Evolutionary conservation across 64 coral and sea anemone genomes (phyloP).

Genomic region (Stichodactyla mertensii): DNA sequence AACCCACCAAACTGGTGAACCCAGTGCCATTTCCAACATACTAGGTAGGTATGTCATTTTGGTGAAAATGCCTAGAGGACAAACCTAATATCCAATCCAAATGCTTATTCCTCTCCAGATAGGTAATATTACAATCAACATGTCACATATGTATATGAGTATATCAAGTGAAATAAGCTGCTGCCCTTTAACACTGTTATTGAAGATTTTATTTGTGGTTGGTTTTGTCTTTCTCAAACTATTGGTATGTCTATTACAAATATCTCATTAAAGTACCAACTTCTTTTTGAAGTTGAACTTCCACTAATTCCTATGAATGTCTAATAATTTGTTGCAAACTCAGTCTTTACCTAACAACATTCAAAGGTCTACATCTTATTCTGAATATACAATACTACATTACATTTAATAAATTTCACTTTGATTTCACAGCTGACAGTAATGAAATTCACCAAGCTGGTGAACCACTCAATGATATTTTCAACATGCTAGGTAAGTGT

Average conservation of each 20-base stretch:
- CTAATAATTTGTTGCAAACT: not conserved
- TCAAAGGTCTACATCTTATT: not conserved
- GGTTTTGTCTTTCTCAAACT: too few species aligned
- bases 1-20: not conserved
- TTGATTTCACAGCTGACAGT: not conserved
- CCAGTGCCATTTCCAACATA: not conserved
- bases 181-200: too few species aligned
- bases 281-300: too few species aligned
- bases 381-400: not conserved
- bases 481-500: not conserved
- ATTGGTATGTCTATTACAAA: too few species aligned
- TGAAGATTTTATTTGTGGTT: too few species aligned
- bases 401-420: not conserved
- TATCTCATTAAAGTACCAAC: too few species aligned
- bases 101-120: not conserved
- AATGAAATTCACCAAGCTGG: not conserved
- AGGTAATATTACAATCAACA: not conserved
- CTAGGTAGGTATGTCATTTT: not conserved
- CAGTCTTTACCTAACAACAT: not conserved
- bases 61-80: not conserved
- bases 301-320: too few species aligned
- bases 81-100: not conserved
- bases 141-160: not conserved
- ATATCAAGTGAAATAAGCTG: not conserved
- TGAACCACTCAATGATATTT: not conserved